Conservation (phyloP, 2,888 invertebrate species). For the Acleris cristana region DNA sequence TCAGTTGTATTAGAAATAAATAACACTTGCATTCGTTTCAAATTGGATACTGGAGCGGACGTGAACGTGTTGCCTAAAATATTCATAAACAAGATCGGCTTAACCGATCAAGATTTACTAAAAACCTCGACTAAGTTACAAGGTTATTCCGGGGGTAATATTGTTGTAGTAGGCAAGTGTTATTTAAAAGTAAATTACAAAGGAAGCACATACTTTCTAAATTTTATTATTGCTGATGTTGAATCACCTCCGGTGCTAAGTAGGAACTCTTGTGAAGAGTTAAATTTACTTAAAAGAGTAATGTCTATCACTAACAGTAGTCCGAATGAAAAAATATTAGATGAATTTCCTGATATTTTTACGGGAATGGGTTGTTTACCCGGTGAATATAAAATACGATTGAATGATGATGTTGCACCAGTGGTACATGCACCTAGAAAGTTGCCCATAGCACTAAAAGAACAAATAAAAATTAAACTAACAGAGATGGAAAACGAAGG, state of each 20-base stretch:
- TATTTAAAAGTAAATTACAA: conserved; percentile 38
- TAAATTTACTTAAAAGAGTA: conserved; percentile 39
- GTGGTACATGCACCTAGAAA: conserved; percentile 25
- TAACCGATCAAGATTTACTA: conserved; percentile 30
- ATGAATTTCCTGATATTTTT: conserved; percentile 29
- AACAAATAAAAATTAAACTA: conserved; percentile 30
- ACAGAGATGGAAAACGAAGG: conserved; percentile 23
- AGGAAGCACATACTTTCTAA: conserved; percentile 32
- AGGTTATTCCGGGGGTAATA: conserved; percentile 38
- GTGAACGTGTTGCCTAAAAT: conserved; percentile 38
- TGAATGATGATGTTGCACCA: conserved; percentile 16
- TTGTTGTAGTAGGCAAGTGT: conserved; percentile 38
- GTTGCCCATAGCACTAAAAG: conserved; percentile 28
- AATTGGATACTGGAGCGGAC: conserved; percentile 42
- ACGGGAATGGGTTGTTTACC: conserved; percentile 24
- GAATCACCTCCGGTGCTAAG: conserved; percentile 37
- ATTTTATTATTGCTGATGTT: conserved; percentile 38
- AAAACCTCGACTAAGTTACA: conserved; percentile 22
- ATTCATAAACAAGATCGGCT: conserved; percentile 2
- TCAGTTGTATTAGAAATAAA: conserved; percentile 37
- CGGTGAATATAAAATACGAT: conserved; percentile 22
- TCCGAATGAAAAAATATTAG: conserved; percentile 1
- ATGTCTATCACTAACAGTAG: background rate
- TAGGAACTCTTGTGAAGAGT: conserved; percentile 38
- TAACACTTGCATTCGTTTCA: conserved; percentile 36